Evolutionary conservation across 1,140 invertebrate species (phyloP), one percentile per base, ranked within the genome.

Genomic region (Halictus rubicundus): DNA sequence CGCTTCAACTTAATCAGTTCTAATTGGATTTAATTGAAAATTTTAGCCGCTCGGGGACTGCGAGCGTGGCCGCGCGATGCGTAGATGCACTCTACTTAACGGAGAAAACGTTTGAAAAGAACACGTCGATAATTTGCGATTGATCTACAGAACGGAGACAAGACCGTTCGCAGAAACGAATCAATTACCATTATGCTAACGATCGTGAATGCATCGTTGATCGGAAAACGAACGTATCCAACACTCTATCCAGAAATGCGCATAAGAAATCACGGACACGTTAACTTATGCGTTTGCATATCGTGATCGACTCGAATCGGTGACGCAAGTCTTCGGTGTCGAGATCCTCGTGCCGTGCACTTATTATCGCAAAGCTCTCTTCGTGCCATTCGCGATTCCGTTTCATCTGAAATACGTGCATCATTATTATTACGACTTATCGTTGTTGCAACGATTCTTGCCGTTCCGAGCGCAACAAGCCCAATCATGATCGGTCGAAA

Each of bases 11-110:
- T 80, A 83, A 89, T 80, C 66, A 88, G 70, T 25, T 66, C 82
- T 72, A 65, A 89, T 90, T 88, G 80, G 78, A 49, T 39, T 19
- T 83, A 88, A 90, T 89, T 86, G 78, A 87, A 76, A 85, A 81
- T 76, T 80, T 82, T 81, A 85, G 78, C 46, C 39, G 25, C 60
- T 68, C 21, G n/a, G 14, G 32, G 32, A 32, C 32, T 32, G 32
- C 21, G 42, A 68, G 23, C n/a, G 39, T 68, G 68, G 60, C 69
- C 63, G 63, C 5, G 46, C 19, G 42, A 52, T 52, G 9, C 39
- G n/a, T 39, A 21, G 42, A 68, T 78, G 23, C 59, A 52, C 1
- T 61, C 25, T 23, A 2, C 4, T 71, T 71, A 52, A 64, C 8
- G 7, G n/a, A 42, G 14, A 49, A 27, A 49, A 6, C 46, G 23